Conservation (phyloP, 2,113 vertebrate species). For the Takifugu bimaculatus region DNA sequence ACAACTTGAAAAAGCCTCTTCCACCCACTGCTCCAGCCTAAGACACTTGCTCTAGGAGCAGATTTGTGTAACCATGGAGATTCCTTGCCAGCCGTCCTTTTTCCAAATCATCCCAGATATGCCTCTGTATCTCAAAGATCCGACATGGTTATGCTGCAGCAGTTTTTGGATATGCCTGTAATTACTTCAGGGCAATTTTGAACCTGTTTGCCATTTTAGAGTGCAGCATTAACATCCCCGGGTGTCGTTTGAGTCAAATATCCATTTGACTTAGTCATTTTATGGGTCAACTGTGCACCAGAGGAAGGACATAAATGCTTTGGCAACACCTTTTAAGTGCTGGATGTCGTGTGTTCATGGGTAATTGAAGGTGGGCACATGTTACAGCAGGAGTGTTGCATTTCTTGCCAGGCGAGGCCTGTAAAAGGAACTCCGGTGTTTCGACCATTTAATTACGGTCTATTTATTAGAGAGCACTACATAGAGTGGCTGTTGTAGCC, state of each 20-base stretch:
- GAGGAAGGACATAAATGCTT: conserved; percentile 38
- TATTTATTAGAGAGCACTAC: too few relatives aligned
- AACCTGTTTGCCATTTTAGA: conserved; percentile 28
- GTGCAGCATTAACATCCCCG: conserved; percentile 44
- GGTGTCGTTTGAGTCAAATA: conserved; percentile 59
- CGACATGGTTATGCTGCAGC: conserved; percentile 17
- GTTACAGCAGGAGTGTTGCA: conserved; percentile 10
- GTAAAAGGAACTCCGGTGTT: neutral
- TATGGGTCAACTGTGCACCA: conserved; percentile 52
- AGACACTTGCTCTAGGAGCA: conserved; percentile 50
- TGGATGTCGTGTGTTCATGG: conserved; percentile 10
- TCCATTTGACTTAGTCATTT: conserved; percentile 55
- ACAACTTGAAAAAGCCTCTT: conserved; percentile 46
- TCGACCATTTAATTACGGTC: conserved; percentile 3
- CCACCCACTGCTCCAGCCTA: conserved; percentile 30
- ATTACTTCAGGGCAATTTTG: conserved; percentile 32
- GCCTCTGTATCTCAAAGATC: conserved; percentile 38
- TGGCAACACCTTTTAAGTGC: conserved; percentile 44
- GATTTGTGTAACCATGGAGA: conserved; percentile 48
- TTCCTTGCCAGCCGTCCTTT: conserved; percentile 27
- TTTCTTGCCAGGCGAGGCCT: conserved; percentile 5
- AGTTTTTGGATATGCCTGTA: conserved; percentile 6
- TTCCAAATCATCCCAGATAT: conserved; percentile 37
- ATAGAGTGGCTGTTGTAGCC: too few relatives aligned
- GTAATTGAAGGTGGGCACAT: neutral